These are phyloP conservation scores for Zaprionus vittiger DNA, from an alignment of 1,140 invertebrate genomes.

Conservation along the genomic window DNA sequence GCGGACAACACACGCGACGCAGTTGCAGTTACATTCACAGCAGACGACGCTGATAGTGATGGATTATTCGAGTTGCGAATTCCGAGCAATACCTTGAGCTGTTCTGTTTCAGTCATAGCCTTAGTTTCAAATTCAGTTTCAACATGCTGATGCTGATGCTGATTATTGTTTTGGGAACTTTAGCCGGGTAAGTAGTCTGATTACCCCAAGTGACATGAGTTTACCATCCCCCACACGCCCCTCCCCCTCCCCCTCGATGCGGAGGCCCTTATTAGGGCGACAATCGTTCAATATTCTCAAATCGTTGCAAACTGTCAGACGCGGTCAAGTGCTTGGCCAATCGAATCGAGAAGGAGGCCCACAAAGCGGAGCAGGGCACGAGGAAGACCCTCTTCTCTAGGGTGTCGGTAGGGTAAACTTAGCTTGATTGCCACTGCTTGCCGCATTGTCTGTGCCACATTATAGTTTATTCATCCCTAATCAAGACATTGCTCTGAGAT, in stretches of 20 bases:
- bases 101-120: neutral
- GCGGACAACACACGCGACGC: constrained; percentile 28
- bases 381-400: neutral
- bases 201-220: constrained; percentile 10
- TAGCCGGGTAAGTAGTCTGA: constrained; percentile 23
- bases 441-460: neutral
- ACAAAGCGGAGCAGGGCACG: neutral
- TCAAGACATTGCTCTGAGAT: constrained; percentile 8
- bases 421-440: constrained; percentile 30
- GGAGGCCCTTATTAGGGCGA: constrained; percentile 1
- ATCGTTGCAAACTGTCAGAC: constrained; percentile 37
- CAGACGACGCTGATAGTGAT: constrained; percentile 8
- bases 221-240: neutral
- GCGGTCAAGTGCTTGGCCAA: constrained; percentile 45
- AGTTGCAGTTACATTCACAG: neutral
- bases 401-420: neutral
- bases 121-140: neutral
- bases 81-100: neutral
- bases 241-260: neutral
- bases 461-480: constrained; percentile 9
- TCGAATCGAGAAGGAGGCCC: neutral
- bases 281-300: constrained; percentile 36
- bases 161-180: neutral
- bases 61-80: constrained; percentile 5
- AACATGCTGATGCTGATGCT: neutral